phyloP scores from a whole-genome alignment of 2,797 vertebrate species.

The Phrynocephalus vlangalii region DNA sequence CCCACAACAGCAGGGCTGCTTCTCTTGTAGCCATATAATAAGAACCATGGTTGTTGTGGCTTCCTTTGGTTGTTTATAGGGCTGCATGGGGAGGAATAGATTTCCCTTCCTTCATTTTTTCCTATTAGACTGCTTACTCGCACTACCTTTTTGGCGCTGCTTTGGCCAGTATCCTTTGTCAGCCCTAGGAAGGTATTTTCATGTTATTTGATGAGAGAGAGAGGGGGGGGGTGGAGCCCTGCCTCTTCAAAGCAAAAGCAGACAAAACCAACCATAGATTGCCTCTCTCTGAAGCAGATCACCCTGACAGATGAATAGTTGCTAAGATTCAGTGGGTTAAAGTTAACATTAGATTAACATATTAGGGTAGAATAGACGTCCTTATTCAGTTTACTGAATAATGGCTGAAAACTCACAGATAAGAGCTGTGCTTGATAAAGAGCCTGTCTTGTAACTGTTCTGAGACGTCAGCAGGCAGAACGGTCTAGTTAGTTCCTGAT shows the following conservation, averaged over 20 bases:
- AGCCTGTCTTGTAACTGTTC: not conserved
- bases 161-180: not conserved
- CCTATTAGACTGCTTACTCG: not conserved
- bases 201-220: conserved; percentile 8
- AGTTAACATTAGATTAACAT: conserved; percentile 40
- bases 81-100: not conserved
- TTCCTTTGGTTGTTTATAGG: not conserved
- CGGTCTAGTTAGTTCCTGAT: not conserved
- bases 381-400: conserved; percentile 29
- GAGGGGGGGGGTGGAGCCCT: not conserved
- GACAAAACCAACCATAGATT: conserved; percentile 9
- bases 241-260: conserved; percentile 13
- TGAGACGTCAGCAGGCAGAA: conserved; percentile 10
- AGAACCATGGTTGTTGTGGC: not conserved
- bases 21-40: not conserved
- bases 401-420: conserved; percentile 19
- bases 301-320: conserved; percentile 23
- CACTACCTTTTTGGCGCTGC: conserved; percentile 4
- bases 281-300: conserved; percentile 29
- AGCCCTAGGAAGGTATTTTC: not conserved
- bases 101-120: not conserved
- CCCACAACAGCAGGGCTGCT: not conserved
- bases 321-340: conserved; percentile 34
- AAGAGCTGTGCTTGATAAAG: not conserved
- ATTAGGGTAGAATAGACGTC: conserved; percentile 25